Evolutionary conservation across 2,113 vertebrate species (phyloP).

Genomic region (Microtus ochrogaster): DNA sequence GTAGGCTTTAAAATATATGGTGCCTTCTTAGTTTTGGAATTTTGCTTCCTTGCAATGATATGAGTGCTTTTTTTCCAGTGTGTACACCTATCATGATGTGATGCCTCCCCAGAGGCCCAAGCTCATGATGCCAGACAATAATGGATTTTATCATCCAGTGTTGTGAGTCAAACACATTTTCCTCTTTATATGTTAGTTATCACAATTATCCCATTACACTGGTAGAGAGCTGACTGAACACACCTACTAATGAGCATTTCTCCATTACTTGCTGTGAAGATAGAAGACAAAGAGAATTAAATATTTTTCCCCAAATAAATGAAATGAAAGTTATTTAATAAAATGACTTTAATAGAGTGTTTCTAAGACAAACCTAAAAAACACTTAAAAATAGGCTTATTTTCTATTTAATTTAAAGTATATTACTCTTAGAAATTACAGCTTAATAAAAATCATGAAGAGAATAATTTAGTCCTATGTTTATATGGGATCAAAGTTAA

Average conservation of each 20-base stretch:
- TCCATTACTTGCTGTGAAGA: neutral
- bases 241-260: neutral
- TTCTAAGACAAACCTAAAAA: neutral
- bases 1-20: neutral
- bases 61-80: neutral
- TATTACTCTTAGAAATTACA: neutral
- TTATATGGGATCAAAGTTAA: neutral
- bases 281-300: neutral
- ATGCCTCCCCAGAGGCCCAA: neutral
- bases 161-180: neutral
- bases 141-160: neutral
- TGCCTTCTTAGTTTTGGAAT: neutral
- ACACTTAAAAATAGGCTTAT: neutral
- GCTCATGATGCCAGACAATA: neutral
- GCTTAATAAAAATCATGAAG: neutral
- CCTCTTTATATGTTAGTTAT: neutral
- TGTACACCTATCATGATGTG: neutral
- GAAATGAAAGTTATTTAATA: neutral
- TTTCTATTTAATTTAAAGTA: neutral
- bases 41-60: neutral
- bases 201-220: neutral
- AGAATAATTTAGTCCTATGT: neutral
- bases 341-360: neutral
- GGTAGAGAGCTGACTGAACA: neutral
- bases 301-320: conserved; percentile 12